Evolutionary conservation across 2,888 invertebrate genomes (phyloP).

Genomic region (Pantelozetes paolii): DNA sequence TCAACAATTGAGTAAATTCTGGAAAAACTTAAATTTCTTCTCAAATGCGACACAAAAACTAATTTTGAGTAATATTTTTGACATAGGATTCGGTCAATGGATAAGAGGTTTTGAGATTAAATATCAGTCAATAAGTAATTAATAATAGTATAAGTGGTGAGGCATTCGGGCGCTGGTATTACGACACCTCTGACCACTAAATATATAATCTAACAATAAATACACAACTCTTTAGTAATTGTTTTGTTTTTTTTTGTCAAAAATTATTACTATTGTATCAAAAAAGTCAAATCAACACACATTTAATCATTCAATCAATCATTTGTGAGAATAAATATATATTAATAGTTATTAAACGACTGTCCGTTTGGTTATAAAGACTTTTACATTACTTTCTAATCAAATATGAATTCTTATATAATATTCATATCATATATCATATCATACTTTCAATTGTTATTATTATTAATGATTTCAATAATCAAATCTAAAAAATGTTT

Average conservation of each 20-base stretch:
- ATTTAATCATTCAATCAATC: background rate
- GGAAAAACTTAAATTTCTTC: no score
- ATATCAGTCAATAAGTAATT: background rate
- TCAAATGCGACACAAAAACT: no score
- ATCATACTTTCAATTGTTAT: background rate
- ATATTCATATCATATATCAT: background rate
- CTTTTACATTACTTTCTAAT: no score
- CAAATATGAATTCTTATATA: no score
- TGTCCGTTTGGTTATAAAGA: no score
- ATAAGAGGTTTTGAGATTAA: background rate
- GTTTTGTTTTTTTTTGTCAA: background rate
- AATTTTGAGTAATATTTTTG: background rate
- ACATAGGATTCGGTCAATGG: background rate
- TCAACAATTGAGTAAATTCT: background rate
- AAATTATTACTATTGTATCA: constrained; percentile 3
- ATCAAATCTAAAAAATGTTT: background rate
- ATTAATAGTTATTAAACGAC: background rate
- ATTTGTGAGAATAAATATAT: background rate
- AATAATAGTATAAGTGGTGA: background rate
- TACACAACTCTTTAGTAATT: constrained; percentile 5
- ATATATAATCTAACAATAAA: constrained; percentile 9
- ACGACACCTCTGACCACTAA: background rate
- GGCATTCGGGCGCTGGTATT: background rate
- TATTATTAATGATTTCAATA: background rate
- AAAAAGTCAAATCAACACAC: constrained; percentile 10